A percentile compares a stretch with the other conserved stretches of the same genome.
phyloP scores from a whole-genome alignment of 2,888 invertebrate genomes.

The Diogma glabrata region DNA sequence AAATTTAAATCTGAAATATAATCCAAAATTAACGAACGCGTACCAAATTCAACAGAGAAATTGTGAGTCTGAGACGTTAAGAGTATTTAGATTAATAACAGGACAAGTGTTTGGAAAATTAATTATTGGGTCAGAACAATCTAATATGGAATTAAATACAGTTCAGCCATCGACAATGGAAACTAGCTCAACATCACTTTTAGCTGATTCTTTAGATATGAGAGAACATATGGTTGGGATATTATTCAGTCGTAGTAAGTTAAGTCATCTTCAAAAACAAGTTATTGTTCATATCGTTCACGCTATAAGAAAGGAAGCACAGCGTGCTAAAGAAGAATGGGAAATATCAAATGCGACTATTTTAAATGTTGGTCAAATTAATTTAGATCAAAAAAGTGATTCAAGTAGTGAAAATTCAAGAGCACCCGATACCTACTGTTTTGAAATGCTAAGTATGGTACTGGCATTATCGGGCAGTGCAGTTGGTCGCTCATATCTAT shows the following conservation, averaged over 20 bases:
- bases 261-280: constrained; percentile 87
- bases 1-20: constrained; percentile 22
- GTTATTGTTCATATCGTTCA: constrained; percentile 83
- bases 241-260: constrained; percentile 82
- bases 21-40: constrained; percentile 31
- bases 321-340: constrained; percentile 83
- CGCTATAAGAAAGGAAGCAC: constrained; percentile 82
- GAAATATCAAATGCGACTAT: constrained; percentile 44
- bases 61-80: constrained; percentile 82
- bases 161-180: constrained; percentile 26
- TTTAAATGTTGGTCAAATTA: constrained; percentile 20
- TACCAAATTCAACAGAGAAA: constrained; percentile 64
- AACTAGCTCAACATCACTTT: constrained; percentile 28
- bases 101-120: constrained; percentile 86
- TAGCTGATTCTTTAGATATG: constrained; percentile 52
- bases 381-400: constrained; percentile 26
- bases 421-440: constrained; percentile 79
- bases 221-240: constrained; percentile 96
- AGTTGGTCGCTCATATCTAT: constrained; percentile 80
- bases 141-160: constrained; percentile 35
- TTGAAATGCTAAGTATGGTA: constrained; percentile 92
- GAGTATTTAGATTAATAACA: constrained; percentile 85
- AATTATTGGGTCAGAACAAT: constrained; percentile 42
- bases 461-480: constrained; percentile 85
- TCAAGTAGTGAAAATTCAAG: constrained; percentile 29